These are phyloP conservation scores for Sebastes hopkinsi DNA, from an alignment of 2,797 vertebrate species.

Conservation along the genomic window DNA sequence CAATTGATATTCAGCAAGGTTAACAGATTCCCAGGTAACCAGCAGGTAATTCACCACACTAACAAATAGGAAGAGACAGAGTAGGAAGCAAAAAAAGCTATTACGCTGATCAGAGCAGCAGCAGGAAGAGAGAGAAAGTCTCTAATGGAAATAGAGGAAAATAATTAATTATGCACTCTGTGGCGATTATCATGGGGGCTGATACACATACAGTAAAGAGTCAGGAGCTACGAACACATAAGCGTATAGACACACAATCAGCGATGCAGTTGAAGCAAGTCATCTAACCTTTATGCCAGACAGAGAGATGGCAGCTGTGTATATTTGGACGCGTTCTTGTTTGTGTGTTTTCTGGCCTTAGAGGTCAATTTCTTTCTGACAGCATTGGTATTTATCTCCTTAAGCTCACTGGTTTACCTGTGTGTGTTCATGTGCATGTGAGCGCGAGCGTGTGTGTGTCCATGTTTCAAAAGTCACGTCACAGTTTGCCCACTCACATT, in stretches of 20 bases:
- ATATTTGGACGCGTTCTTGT: constrained; percentile 16
- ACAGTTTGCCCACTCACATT: constrained; percentile 56
- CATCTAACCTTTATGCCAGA: constrained; percentile 46
- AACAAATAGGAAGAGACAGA: constrained; percentile 68
- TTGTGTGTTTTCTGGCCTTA: constrained; percentile 41
- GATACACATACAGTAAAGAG: constrained; percentile 20
- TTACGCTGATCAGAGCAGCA: constrained; percentile 56
- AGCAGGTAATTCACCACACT: constrained; percentile 72
- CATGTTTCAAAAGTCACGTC: constrained; percentile 54
- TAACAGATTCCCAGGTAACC: constrained; percentile 67
- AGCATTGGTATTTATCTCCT: constrained; percentile 66
- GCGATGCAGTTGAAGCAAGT: neutral
- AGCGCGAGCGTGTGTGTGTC: neutral
- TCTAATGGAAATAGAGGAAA: constrained; percentile 50
- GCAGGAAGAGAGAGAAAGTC: constrained; percentile 37
- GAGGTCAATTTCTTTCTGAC: constrained; percentile 46
- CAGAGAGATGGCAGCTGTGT: constrained; percentile 10
- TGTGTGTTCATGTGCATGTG: neutral
- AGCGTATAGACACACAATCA: neutral
- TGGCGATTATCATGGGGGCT: constrained; percentile 41
- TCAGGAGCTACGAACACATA: neutral
- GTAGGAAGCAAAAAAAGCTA: constrained; percentile 62
- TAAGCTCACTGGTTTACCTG: constrained; percentile 44
- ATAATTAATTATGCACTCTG: constrained; percentile 59
- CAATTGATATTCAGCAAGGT: constrained; percentile 63